phyloP scores from a whole-genome alignment of 2,888 invertebrate species.

The Lagria hirta region DNA sequence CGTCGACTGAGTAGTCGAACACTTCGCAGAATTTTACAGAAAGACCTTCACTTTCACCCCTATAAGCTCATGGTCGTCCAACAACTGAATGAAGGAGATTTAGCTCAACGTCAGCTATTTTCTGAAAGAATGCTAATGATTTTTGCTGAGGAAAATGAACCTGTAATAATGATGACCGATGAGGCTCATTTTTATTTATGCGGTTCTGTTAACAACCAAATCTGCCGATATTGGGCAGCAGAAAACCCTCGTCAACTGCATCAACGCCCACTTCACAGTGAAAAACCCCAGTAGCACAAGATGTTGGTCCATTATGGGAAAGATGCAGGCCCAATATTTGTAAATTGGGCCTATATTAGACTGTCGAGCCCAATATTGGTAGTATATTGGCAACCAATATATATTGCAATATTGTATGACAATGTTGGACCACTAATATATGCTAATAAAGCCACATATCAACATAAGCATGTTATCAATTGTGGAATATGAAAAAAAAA shows the following conservation, averaged over 20 bases:
- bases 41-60: slow-evolving; percentile 12
- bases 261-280: slow-evolving; percentile 24
- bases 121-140: slow-evolving; percentile 15
- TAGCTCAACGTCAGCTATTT: slow-evolving; percentile 5
- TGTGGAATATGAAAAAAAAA: too few species aligned
- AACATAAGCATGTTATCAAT: too few species aligned
- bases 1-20: slow-evolving; percentile 7
- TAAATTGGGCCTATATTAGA: too few species aligned
- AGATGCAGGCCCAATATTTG: too few species aligned
- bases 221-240: slow-evolving; percentile 26
- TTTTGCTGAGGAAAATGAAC: slow-evolving; percentile 6
- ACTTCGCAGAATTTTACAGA: slow-evolving; percentile 18
- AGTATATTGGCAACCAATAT: too few species aligned
- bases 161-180: slow-evolving; percentile 17
- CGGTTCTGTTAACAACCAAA: slow-evolving; percentile 24
- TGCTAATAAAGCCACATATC: too few species aligned
- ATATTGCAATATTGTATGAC: too few species aligned
- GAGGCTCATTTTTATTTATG: slow-evolving; percentile 18
- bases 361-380: too few species aligned
- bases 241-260: slow-evolving; percentile 25
- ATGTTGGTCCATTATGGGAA: too few species aligned
- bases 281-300: too few species aligned
- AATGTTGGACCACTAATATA: too few species aligned
- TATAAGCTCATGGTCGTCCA: slow-evolving; percentile 24
- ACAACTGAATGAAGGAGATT: slow-evolving; percentile 17